These are phyloP conservation scores for Dysidea cf. avara DNA, from an alignment of 37 sponge, comb jelly and placozoan genomes.

Conservation along the genomic window DNA sequence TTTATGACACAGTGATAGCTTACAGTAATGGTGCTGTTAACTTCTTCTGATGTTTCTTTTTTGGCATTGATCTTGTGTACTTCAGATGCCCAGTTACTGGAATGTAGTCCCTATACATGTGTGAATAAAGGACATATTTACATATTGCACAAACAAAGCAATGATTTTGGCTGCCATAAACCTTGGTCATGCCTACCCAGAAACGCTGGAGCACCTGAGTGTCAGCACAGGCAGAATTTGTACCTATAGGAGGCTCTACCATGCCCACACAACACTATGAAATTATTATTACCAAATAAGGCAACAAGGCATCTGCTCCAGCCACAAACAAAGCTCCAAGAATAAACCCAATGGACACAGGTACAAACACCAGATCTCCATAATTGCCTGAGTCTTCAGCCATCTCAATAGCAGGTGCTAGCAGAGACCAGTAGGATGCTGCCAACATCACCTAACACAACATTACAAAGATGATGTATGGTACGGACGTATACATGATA, in stretches of 20 bases:
- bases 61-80: neutral
- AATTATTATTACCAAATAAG: conserved; percentile 41
- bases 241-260: too few relatives aligned
- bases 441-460: conserved; percentile 91
- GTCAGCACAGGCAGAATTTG: too few relatives aligned
- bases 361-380: conserved; percentile 67
- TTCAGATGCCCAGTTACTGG: conserved; percentile 1
- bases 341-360: conserved; percentile 81
- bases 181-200: too few relatives aligned
- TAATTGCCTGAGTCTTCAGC: conserved; percentile 75
- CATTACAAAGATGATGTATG: neutral
- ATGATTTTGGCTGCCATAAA: too few relatives aligned
- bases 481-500: neutral
- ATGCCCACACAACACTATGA: too few relatives aligned
- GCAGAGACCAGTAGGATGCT: conserved; percentile 94
- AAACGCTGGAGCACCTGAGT: too few relatives aligned
- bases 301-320: conserved; percentile 71
- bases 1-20: too few relatives aligned
- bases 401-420: conserved; percentile 91
- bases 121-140: neutral
- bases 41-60: too few relatives aligned
- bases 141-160: too few relatives aligned
- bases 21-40: too few relatives aligned
- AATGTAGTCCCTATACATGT: conserved; percentile 7
- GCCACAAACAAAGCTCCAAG: conserved; percentile 87